Percentiles rank a stretch among this genome's conserved stretches.
Conservation (phyloP, 2,888 invertebrate species). For the Oscheius sp. region DNA sequence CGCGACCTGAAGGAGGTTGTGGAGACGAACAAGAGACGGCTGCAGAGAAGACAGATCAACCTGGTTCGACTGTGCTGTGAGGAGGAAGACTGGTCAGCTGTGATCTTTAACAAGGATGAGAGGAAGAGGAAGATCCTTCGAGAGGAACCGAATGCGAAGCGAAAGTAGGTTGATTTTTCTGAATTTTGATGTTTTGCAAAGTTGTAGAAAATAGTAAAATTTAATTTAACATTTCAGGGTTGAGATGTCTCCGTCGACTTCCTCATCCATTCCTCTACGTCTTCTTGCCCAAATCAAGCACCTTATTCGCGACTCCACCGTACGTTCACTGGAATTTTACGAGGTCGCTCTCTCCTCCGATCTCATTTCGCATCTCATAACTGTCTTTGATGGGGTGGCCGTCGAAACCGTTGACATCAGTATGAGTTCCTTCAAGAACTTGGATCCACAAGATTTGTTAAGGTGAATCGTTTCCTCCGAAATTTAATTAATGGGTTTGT, state of each 20-base stretch:
- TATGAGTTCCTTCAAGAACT: conserved; percentile 1
- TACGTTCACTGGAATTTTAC: neutral
- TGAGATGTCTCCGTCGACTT: neutral
- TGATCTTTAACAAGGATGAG: neutral
- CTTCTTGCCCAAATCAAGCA: neutral
- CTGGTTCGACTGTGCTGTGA: conserved; percentile 1
- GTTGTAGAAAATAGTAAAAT: neutral
- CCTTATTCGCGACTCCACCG: neutral
- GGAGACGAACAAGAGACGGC: neutral
- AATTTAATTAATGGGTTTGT: too few relatives aligned
- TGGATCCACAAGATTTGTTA: neutral
- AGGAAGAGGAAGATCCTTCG: conserved; percentile 7
- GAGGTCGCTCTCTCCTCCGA: conserved; percentile 8
- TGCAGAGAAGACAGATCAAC: conserved; percentile 1
- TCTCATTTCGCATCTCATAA: neutral
- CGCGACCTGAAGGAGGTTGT: neutral
- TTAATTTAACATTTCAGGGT: neutral
- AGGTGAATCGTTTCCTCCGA: neutral
- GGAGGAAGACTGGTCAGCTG: neutral
- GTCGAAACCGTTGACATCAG: conserved; percentile 8
- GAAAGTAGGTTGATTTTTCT: neutral
- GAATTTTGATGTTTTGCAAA: neutral
- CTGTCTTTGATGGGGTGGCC: neutral
- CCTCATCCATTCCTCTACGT: neutral
- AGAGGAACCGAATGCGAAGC: neutral